Evolutionary conservation across 1,140 invertebrate genomes (phyloP), one percentile per base, ranked within the genome.

Genomic region (Trialeurodes vaporariorum): DNA sequence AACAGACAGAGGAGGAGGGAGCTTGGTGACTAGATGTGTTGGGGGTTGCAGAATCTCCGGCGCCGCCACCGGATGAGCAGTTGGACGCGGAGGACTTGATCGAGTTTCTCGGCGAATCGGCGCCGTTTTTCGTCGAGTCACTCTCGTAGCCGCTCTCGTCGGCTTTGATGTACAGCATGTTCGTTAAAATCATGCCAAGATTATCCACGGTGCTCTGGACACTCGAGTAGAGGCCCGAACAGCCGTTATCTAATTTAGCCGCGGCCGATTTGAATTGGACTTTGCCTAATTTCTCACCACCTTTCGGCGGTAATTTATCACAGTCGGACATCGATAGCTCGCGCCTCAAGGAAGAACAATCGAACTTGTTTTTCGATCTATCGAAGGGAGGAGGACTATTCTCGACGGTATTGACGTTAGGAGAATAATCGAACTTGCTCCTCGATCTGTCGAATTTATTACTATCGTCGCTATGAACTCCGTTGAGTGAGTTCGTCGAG

Each of bases 71-170:
- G n/a, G n/a, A n/a, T 5, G 34, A 49, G 17, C 34, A 49, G 34
- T 5, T 49, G 17, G 34, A 49, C 34, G 34, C 34, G 5, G 34
- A 59, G 67, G 69, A 71, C 72, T 74, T 61, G 64, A 68, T 69
- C 34, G 75, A 69, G 25, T 72, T 25, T 61, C 72, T 2, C 0
- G 82, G 83, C 1, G 83, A 84, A 71, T 85, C 83, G 11, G 81
- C 78, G 0, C 80, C 79, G 2, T 80, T 79, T 71, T 83, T 76
- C 0, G 83, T 85, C 11, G 84, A 84, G 71, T 87, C 85, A 25
- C 83, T 85, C 66, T 86, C 84, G 71, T 86, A 86, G 11, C 85
- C 85, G 67, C 84, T 85, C 71, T 87, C 85, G 70, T 87, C 85
- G 2, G 82, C 83, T 67, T 77, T 76, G 11, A 80, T 74, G 2